Evolutionary conservation across 2,797 vertebrate genomes (phyloP).

Genomic region (Takifugu ocellatus): DNA sequence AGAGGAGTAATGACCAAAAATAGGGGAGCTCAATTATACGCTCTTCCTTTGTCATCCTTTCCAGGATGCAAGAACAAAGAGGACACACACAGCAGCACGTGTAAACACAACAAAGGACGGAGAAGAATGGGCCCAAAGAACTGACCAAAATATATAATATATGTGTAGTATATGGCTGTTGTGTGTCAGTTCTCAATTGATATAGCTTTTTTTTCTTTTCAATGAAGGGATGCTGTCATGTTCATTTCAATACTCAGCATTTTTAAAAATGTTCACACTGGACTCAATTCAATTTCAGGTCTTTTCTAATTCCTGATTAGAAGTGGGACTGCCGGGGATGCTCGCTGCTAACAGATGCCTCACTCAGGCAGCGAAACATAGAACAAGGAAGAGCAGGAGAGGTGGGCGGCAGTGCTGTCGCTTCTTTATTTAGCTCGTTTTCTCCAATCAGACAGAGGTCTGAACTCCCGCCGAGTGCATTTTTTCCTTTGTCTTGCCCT

Average conservation of each 20-base stretch:
- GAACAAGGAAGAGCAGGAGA: conserved; percentile 20
- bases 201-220: no score
- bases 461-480: conserved; percentile 27
- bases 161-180: no score
- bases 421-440: conserved; percentile 28
- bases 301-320: conserved; percentile 13
- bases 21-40: not conserved
- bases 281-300: no score
- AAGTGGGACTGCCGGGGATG: conserved; percentile 23
- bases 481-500: conserved; percentile 34
- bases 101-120: conserved; percentile 14
- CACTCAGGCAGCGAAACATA: conserved; percentile 47
- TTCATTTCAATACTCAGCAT: no score
- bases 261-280: no score
- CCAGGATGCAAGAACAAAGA: conserved; percentile 36
- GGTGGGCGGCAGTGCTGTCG: conserved; percentile 4
- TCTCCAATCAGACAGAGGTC: conserved; percentile 49
- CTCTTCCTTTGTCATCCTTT: conserved; percentile 24
- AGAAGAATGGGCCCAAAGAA: not conserved
- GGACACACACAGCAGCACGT: no score
- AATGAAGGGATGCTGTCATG: no score
- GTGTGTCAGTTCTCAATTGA: no score
- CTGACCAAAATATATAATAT: not conserved
- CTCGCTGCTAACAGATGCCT: conserved; percentile 3
- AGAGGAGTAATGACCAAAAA: not conserved